Base-by-base conservation (phyloP, 2,888 invertebrate genomes). In the Aphelenchoides bicaudatus region DNA sequence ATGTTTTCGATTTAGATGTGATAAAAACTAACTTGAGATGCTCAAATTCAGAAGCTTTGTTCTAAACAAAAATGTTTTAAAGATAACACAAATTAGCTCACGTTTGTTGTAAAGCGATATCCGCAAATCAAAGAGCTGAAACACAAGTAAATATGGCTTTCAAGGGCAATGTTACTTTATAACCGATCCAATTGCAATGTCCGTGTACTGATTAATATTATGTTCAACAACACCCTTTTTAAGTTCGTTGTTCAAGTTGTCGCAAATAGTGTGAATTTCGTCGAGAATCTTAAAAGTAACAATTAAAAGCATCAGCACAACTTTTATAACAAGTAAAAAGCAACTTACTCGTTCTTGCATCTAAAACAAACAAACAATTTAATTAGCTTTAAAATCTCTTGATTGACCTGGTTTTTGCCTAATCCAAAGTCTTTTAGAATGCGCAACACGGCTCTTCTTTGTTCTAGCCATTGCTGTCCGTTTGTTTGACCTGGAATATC, bases 391-490 rank as follows among this genome's bases (percentile, higher is more conserved):
- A n/a, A n/a, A n/a, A n/a, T n/a, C n/a, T n/a, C n/a, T n/a, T n/a
- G n/a, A n/a, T n/a, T n/a, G n/a, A n/a, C n/a, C n/a, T 19, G 2
- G 28, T 59, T 59, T 13, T 61, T 62, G 13, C 63, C 63, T 16
- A 59, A 47, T 3, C 59, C 59, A 16, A 59, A 54, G 39, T 59
- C 58, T 10, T 60, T 23, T 13, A 59, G 25, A 1, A 59, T 60
- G 16, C 43, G 29, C 55, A 59, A 37, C 8, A 43, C 13, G 30
- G 61, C 59, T 16, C 51, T 28, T 2, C 59, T 37, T 3, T 59
- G 60, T 51, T 59, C 61, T 10, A 49, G 39, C 61, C 59, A 59
- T 10, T 53, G 53, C 13, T 43, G 29, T 53, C 38, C 28, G n/a
- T 37, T 28, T 23, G 19, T 2, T 50, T 56, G 16, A 10, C n/a